A percentile compares a stretch with the other conserved stretches of the same genome.
Evolutionary conservation across 2,888 invertebrate genomes (phyloP).

Genomic region (Andrena dorsata): DNA sequence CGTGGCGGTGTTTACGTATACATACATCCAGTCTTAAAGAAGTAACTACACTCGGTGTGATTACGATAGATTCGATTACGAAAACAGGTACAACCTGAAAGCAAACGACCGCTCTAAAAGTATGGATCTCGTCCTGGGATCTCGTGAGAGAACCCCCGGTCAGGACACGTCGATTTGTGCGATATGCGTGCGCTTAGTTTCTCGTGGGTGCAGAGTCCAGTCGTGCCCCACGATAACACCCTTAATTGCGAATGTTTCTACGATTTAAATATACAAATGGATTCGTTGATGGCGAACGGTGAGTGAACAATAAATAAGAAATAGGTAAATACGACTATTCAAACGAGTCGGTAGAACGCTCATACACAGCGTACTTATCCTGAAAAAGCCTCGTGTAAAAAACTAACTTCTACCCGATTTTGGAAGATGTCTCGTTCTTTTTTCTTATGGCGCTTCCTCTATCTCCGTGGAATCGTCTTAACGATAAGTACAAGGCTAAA

Average conservation of each 20-base stretch:
- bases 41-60: slow-evolving; percentile 38
- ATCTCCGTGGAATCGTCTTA: slow-evolving; percentile 23
- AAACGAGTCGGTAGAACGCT: slow-evolving; percentile 36
- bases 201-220: slow-evolving; percentile 38
- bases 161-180: slow-evolving; percentile 63
- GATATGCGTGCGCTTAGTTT: slow-evolving; percentile 53
- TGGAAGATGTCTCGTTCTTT: slow-evolving; percentile 63
- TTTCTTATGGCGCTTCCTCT: slow-evolving; percentile 11
- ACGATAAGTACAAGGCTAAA: slow-evolving; percentile 40
- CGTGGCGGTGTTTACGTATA: slow-evolving; percentile 50
- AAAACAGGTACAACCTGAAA: slow-evolving; percentile 39
- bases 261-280: slow-evolving; percentile 42
- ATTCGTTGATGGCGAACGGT: slow-evolving; percentile 70
- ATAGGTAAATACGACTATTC: slow-evolving; percentile 64
- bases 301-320: slow-evolving; percentile 54
- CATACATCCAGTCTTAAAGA: slow-evolving; percentile 60
- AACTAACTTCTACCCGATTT: slow-evolving; percentile 63
- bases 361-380: slow-evolving; percentile 70
- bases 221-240: slow-evolving; percentile 31
- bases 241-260: slow-evolving; percentile 48
- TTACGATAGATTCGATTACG: slow-evolving; percentile 39
- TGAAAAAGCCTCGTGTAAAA: slow-evolving; percentile 76
- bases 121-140: slow-evolving; percentile 4
- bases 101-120: slow-evolving; percentile 21
- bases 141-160: slow-evolving; percentile 12